Percentiles rank a stretch among this genome's conserved stretches.
phyloP scores from a whole-genome alignment of 2,113 vertebrate species.

The Strigops habroptila region DNA sequence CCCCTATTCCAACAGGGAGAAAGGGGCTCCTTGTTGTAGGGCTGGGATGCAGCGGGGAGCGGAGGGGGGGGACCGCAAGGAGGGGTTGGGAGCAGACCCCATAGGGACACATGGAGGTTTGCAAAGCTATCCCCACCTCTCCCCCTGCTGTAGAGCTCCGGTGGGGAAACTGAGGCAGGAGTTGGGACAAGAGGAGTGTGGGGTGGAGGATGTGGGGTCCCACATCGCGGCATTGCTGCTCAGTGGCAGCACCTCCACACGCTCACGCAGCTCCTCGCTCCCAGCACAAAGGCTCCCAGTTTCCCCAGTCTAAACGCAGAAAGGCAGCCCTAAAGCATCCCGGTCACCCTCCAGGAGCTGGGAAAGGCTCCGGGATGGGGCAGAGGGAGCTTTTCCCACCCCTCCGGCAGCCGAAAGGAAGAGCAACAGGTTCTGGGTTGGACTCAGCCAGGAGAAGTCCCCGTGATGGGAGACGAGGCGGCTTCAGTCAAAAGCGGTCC shows the following conservation, averaged over 20 bases:
- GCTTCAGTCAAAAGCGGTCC: not conserved
- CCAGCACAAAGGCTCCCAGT: not conserved
- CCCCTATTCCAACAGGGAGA: not conserved
- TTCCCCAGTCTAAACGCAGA: not conserved
- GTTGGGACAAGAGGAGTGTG: accelerated
- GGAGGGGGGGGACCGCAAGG: accelerated
- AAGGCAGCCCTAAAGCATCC: not conserved
- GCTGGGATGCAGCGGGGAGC: not conserved
- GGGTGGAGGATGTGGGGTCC: no score
- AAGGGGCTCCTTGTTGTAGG: slow-evolving; percentile 7
- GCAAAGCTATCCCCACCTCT: not conserved
- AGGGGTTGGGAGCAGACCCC: not conserved
- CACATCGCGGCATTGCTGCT: not conserved
- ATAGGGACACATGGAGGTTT: not conserved
- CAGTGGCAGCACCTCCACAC: not conserved
- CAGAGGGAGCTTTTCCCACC: not conserved
- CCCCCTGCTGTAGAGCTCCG: accelerated
- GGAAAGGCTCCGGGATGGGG: not conserved
- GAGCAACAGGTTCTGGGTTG: slow-evolving; percentile 21
- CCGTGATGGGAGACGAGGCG: not conserved
- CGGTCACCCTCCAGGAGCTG: not conserved
- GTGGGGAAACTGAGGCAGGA: not conserved
- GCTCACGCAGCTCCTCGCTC: accelerated
- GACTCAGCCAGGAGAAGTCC: not conserved
- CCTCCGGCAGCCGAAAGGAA: not conserved